Evolutionary conservation across 2,113 vertebrate genomes (phyloP), one percentile per base, ranked within the genome.

Genomic region (Tringa solitaria): DNA sequence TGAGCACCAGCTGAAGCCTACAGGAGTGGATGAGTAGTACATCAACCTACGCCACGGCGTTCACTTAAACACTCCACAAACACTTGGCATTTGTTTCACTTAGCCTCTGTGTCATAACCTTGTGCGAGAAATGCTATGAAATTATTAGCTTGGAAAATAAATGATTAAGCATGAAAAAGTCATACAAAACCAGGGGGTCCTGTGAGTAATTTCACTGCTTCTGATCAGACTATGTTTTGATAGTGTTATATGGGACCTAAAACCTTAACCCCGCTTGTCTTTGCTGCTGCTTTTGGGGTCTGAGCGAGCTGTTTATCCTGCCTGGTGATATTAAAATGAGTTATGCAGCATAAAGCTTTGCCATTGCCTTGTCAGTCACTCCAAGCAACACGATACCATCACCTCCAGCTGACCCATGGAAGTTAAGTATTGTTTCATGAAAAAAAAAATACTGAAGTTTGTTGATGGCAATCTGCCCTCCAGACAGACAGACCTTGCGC

Each of bases 371-470:
- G 35, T 57, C 91, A 76, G 46, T 50, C 93, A 79, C 50, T 17
- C 61, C 67, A 50, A 85, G 81, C 90, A 93, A 88, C 78, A 22
- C 0, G 28, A 94, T 39, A 32, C 69, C 87, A 79, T 95, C 95
- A 83, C 95, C 94, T 91, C 93, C 84, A 80, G 84, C 70, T 84
- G 90, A 96, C 90, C 94, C 82, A 23, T 46, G 28, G 21, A 92
- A 94, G 65, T 13, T 48, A 14, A 61, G 70, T 27, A 48, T 6
- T 24, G 50, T 80, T 89, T 33, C 86, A 89, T 6, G 45, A 89
- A 60, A 84, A 92, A 89, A 60, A 84, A 92, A 92, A 27, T 14
- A 77, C 69, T 43, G 80, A 57, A 81, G 68, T 56, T 50, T 3
- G 72, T 77, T 33, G 64, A 87, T 84, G 96, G 91, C 87, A 93